Base-by-base conservation (phyloP, 1,140 invertebrate species). In the Bilobella aurantiaca region DNA sequence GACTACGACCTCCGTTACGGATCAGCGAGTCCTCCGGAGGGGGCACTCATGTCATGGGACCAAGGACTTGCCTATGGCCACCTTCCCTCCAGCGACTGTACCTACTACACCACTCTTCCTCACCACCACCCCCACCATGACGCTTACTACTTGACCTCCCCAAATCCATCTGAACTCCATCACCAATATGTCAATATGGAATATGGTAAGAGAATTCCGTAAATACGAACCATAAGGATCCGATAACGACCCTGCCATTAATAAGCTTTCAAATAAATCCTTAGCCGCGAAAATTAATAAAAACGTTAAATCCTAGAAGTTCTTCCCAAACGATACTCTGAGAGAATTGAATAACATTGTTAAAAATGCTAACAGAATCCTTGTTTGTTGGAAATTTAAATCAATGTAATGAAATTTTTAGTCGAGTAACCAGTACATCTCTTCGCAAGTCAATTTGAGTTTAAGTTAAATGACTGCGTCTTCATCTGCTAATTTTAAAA, bases 191-290 rank as follows among this genome's bases (percentile, higher is more conserved):
- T 72, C 63, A 72, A 66, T 57, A 69, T 58, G 31, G 70, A 72
- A 59, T 72, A 72, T 64, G 70, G 70, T 72, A 69, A 72, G 70
- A n/a, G n/a, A 23, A 21, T 16, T 21, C 25, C 25, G 16, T 56
- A n/a, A n/a, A n/a, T n/a, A n/a, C n/a, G n/a, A n/a, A n/a, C n/a
- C n/a, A n/a, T 56, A 56, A 56, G 5, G 5, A 5, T 56, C 25
- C 5, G 21, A 5, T 56, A 56, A 56, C 18, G 21, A 5, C 25
- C 5, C 25, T 5, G 23, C 8, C 5, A 21, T 56, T 27, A 56
- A 5, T 21, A 56, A 21, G 53, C n/a, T n/a, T n/a, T n/a, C n/a
- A 27, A 27, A 12, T 27, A 27, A 8, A 5, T 12, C 5, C 53
- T 21, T 27, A 12, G 53, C 18, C 53, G 53, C 5, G 53, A 56